Base-by-base conservation (phyloP, 2,888 invertebrate species). In the Rhogogaster chlorosoma region DNA sequence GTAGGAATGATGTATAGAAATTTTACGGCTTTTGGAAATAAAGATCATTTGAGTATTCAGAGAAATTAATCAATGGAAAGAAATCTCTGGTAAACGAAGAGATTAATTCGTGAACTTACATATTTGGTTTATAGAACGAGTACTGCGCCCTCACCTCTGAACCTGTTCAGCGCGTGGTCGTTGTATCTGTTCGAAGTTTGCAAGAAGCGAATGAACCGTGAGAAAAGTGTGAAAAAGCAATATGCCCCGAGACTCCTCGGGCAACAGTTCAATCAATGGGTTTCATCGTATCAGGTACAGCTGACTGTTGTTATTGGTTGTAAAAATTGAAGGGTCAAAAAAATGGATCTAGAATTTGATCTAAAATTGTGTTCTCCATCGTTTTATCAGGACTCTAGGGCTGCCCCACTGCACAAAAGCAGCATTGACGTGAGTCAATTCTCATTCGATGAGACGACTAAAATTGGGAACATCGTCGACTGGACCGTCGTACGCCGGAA, bases 101-200 rank as follows among this genome's bases (percentile, higher is more conserved):
- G 10, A 57, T n/a, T 38, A 71, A 22, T 45, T 32, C 53, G 2
- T 32, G 45, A 22, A 18, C 26, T 45, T 42, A 3, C n/a, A 3
- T 77, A 7, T 64, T 82, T 86, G 10, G 45, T 86, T 87, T 87
- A 36, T 84, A 93, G 94, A 90, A 96, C 96, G 2, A 95, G 95
- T 7, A 95, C 96, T 0, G 96, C 96, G 0, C 96, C 97, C 0
- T 95, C 96, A 2, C 97, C 97, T 0, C 94, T 97, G 71, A 97
- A 97, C 91, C 94, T 97, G 84, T 93, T 96, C 87, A 96, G 96
- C 1, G 95, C 95, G 2, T 95, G 95, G 94, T 91, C 94, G 29
- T 91, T 93, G 85, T 94, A 94, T 89, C 90, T 95, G 18, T 89
- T 92, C 53, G 93, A 92, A 80, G 87, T 93, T 29, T 94, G 93